Conservation (phyloP, 2,797 vertebrate genomes). For the Trachurus trachurus region DNA sequence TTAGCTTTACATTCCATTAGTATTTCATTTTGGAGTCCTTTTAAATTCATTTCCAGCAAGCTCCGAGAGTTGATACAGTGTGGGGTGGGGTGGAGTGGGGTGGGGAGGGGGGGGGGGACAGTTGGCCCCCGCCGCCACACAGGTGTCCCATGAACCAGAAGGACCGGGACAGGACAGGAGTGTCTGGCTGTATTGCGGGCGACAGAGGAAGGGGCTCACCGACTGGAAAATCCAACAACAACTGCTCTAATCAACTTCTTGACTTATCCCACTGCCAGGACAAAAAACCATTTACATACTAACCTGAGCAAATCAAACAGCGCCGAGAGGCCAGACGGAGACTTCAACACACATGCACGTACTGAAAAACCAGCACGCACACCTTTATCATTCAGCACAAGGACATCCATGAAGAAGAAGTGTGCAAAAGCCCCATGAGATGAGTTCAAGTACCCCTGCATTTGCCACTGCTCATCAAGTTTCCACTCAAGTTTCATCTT, state of each 20-base stretch:
- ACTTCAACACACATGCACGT: background rate
- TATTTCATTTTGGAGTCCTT: slow-evolving; percentile 73
- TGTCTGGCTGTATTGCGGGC: slow-evolving; percentile 53
- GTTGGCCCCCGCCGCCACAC: background rate
- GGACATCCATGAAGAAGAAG: slow-evolving; percentile 7
- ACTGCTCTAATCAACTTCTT: slow-evolving; percentile 59
- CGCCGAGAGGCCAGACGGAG: slow-evolving; percentile 11
- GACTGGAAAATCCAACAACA: slow-evolving; percentile 50
- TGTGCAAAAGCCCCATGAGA: background rate
- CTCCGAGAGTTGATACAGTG: slow-evolving; percentile 48
- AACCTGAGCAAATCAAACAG: slow-evolving; percentile 50
- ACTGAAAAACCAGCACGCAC: slow-evolving; percentile 33
- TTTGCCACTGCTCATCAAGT: background rate
- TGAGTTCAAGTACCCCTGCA: background rate
- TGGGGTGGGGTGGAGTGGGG: background rate
- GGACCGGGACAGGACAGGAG: slow-evolving; percentile 56
- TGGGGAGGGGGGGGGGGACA: slow-evolving; percentile 3
- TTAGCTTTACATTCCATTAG: slow-evolving; percentile 87
- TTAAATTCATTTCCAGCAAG: slow-evolving; percentile 73
- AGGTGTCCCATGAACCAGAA: slow-evolving; percentile 69
- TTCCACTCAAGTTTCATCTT: background rate
- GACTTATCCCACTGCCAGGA: slow-evolving; percentile 31
- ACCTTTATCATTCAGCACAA: slow-evolving; percentile 20
- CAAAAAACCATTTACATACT: slow-evolving; percentile 47
- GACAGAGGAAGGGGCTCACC: slow-evolving; percentile 57